Evolutionary conservation across 2,113 vertebrate species (phyloP).

Genomic region (Sander vitreus): DNA sequence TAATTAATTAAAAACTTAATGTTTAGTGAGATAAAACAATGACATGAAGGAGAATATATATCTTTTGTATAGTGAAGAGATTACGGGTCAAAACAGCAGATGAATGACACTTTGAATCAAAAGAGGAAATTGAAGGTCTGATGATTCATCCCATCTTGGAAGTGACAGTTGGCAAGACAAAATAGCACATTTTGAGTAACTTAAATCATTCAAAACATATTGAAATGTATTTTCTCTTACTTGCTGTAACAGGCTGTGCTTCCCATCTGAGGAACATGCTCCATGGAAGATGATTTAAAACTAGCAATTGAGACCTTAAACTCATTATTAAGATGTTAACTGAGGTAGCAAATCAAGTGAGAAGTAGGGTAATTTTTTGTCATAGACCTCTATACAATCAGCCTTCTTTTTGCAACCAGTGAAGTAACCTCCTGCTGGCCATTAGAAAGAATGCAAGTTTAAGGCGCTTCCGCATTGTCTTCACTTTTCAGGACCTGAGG

Average conservation of each 20-base stretch:
- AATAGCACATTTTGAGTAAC: slow-evolving; percentile 16
- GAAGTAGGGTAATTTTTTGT: too few species aligned
- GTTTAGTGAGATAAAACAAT: slow-evolving; percentile 20
- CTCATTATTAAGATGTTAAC: too few species aligned
- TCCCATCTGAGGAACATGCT: slow-evolving; percentile 39
- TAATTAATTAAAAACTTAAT: too few species aligned
- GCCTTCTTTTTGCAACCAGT: too few species aligned
- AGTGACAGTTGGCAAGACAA: slow-evolving; percentile 32
- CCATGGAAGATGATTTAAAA: too few species aligned
- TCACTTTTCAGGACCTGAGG: too few species aligned
- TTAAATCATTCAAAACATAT: slow-evolving; percentile 43
- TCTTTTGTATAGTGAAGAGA: slow-evolving; percentile 14
- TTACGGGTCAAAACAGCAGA: slow-evolving; percentile 22
- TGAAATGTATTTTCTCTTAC: slow-evolving; percentile 53
- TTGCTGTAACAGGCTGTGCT: slow-evolving; percentile 42
- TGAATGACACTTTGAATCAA: slow-evolving; percentile 24
- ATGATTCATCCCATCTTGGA: slow-evolving; percentile 39
- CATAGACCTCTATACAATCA: too few species aligned
- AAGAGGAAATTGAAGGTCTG: slow-evolving; percentile 2
- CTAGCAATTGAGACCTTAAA: too few species aligned
- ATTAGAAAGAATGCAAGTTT: too few species aligned
- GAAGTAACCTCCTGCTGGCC: too few species aligned
- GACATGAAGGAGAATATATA: slow-evolving; percentile 17
- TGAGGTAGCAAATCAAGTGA: too few species aligned
- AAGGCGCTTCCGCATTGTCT: too few species aligned